phyloP scores from a whole-genome alignment of 2,113 vertebrate species.

The Stegastes partitus region DNA sequence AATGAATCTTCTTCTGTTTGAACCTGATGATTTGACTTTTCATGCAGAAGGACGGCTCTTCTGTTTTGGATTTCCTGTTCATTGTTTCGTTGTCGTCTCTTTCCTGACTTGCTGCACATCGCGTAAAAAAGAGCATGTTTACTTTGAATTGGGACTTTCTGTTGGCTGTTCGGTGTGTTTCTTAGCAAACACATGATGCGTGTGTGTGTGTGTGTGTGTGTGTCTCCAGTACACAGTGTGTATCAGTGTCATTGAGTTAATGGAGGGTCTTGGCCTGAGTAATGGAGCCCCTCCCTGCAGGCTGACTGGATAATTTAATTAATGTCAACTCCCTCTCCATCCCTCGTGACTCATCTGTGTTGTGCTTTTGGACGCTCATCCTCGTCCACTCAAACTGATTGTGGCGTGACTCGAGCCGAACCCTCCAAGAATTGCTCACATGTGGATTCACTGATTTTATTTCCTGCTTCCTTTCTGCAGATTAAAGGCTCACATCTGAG shows the following conservation, averaged over 20 bases:
- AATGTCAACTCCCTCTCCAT: constrained; percentile 59
- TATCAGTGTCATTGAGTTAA: constrained; percentile 74
- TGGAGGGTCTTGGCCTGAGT: constrained; percentile 76
- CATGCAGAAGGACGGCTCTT: background rate
- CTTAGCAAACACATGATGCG: constrained; percentile 1
- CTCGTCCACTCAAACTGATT: constrained; percentile 19
- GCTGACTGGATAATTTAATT: constrained; percentile 77
- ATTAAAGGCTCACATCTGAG: background rate
- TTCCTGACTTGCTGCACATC: background rate
- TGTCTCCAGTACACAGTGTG: background rate
- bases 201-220: constrained; percentile 15
- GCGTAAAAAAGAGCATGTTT: background rate
- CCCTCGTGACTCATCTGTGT: constrained; percentile 60
- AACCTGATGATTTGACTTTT: background rate
- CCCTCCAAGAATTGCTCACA: background rate
- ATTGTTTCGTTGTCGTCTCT: background rate
- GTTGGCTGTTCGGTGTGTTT: background rate
- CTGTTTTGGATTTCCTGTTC: background rate
- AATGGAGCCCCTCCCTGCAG: constrained; percentile 76
- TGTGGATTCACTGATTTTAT: background rate
- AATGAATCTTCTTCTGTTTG: too few relatives aligned
- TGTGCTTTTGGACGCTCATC: constrained; percentile 42
- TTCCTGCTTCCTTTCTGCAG: background rate
- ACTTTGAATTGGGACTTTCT: background rate
- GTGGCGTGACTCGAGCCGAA: constrained; percentile 9